Percentiles rank a stretch among this genome's conserved stretches.
Conservation (phyloP, 1,140 invertebrate species). For the Charaxes varanes region DNA sequence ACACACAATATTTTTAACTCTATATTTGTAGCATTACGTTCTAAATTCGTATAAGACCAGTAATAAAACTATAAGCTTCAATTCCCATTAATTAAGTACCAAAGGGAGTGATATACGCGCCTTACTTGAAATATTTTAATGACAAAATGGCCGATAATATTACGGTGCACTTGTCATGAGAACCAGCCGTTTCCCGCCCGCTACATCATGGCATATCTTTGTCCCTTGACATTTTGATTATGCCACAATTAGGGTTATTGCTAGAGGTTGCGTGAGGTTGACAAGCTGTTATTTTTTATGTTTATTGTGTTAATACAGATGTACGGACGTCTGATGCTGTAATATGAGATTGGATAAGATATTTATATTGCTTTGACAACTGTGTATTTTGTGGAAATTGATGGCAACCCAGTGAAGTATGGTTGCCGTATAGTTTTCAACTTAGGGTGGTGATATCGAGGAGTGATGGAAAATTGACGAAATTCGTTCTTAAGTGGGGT, state of each 20-base stretch:
- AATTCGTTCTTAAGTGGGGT: no score
- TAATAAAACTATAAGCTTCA: constrained; percentile 9
- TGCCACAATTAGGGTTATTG: neutral
- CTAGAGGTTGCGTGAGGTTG: no score
- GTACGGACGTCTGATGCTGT: no score
- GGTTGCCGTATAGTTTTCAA: no score
- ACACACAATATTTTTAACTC: constrained; percentile 4
- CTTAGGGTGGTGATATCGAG: no score
- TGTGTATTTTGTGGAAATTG: no score
- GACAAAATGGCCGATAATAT: constrained; percentile 4
- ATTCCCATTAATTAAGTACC: constrained; percentile 22
- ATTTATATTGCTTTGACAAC: no score
- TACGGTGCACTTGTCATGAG: constrained; percentile 1
- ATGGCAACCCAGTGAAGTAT: no score
- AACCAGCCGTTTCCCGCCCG: neutral
- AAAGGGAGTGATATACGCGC: constrained; percentile 26
- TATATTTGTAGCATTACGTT: constrained; percentile 5
- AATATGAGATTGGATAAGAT: no score
- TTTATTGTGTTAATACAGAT: no score
- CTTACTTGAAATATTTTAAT: constrained; percentile 28
- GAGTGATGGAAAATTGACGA: no score
- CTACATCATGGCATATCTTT: neutral
- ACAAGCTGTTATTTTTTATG: no score
- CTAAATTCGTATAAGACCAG: neutral
- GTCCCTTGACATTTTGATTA: constrained; percentile 1